Evolutionary conservation across 1,140 invertebrate genomes (phyloP), one percentile per base, ranked within the genome.

Genomic region (Macrocentrus cingulum): DNA sequence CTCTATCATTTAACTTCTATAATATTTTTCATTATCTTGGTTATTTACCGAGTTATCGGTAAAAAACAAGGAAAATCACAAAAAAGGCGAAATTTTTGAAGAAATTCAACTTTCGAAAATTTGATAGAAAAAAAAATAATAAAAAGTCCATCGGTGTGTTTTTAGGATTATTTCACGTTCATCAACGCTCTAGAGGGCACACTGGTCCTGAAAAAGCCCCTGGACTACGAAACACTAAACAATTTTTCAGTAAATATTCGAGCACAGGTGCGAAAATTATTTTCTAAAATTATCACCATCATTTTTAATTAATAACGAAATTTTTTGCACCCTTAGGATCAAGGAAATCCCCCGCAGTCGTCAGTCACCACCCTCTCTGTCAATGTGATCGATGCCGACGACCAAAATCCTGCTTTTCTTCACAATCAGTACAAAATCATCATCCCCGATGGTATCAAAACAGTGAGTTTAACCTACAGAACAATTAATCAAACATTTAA

Each of bases 321-420:
- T 6, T 46, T 25, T 15, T 19, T 22, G 7, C 7, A 46, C 7
- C 56, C 59, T 45, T 42, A 85, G 82, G 93, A 95, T 80, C 90
- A 92, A 78, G 93, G 91, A 19, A 83, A 84, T 58, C 91, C 92
- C 8, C 87, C 92, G 0, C 84, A 84, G 59, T 84, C 83, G 59
- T 87, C 88, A 20, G 87, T 90, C 58, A 92, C 91, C 0, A 78
- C 83, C 18, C 81, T 96, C 7, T 84, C 84, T 0, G 87, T 95
- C 0, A 85, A 91, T 53, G 87, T 95, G 2, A 85, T 91, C 3
- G 94, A 97, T 75, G 91, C 92, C 0, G 94, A 97, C 69, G 93
- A 97, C 79, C 93, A 95, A 79, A 95, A 95, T 81, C 93, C 93
- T 2, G 82, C 80, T 50, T 95, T 94, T 77, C 64, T 84, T 1